A percentile compares a stretch with the other conserved stretches of the same genome.
phyloP scores from a whole-genome alignment of 1,140 invertebrate genomes.

The Pseudomyrmex gracilis region DNA sequence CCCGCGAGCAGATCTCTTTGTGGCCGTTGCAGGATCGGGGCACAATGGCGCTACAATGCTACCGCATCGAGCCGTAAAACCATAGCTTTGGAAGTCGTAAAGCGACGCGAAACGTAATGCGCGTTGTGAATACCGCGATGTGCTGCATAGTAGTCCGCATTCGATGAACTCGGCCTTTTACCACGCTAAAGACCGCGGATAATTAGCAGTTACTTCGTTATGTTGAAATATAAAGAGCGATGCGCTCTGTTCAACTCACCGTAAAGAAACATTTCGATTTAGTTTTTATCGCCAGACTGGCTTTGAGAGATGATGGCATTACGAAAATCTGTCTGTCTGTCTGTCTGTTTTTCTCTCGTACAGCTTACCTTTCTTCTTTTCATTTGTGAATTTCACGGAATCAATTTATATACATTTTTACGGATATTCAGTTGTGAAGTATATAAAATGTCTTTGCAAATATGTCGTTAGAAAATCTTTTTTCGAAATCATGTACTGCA shows the following conservation, averaged over 20 bases:
- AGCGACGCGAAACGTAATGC: constrained; percentile 59
- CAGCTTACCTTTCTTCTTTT: not conserved
- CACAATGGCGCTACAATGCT: constrained; percentile 67
- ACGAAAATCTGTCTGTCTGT: not conserved
- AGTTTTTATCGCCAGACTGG: not conserved
- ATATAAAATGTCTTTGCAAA: not conserved
- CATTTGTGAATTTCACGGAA: not conserved
- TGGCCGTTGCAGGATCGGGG: constrained; percentile 55
- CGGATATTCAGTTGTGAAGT: not conserved
- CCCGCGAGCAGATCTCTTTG: constrained; percentile 64
- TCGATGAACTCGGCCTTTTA: constrained; percentile 42
- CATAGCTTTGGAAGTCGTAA: constrained; percentile 65
- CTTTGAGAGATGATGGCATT: constrained; percentile 10
- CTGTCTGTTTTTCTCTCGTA: too few species aligned
- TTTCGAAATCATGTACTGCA: not conserved
- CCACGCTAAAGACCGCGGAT: constrained; percentile 39
- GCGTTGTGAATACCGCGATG: constrained; percentile 33
- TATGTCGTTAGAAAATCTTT: not conserved
- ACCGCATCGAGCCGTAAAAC: constrained; percentile 67
- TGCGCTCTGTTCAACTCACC: not conserved
- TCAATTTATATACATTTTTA: not conserved
- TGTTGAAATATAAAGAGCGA: constrained; percentile 3
- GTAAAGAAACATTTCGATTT: constrained; percentile 37
- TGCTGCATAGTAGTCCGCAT: constrained; percentile 1
- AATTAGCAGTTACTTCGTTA: constrained; percentile 36